Base-by-base conservation (phyloP, 2,797 vertebrate genomes). In the Chelmon rostratus region DNA sequence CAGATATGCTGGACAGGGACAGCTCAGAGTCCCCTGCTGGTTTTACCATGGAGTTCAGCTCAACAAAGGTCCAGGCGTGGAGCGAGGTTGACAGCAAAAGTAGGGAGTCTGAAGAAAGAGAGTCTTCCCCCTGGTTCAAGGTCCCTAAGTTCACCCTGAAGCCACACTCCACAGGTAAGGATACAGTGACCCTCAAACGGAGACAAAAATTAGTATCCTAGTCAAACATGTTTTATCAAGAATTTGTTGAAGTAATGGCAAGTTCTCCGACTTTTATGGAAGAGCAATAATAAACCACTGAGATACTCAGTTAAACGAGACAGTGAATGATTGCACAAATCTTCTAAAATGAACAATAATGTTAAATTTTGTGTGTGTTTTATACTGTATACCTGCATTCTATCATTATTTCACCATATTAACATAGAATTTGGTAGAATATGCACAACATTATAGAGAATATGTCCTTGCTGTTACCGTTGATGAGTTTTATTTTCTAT, bases 71-170 rank as follows among this genome's bases (percentile, higher is more conserved):
- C 52, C 91, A 89, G 56, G 58, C 86, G 9, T 94, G 93, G 83
- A 90, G 88, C 0, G 81, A 93, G 59, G 58, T 72, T 35, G 90
- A 93, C 49, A 80, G 79, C 62, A 86, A 78, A 74, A 81, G 65
- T 59, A 69, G 52, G 23, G 84, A 87, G n/a, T 46, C 73, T 63
- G 91, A 94, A 47, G 78, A 90, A 3, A 94, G 84, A 70, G 95
- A 96, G 71, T 93, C 94, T 68, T 91, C 95, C 4, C 74, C 94
- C 18, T 96, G 94, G 89, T 97, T 97, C 83, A 96, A 95, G 76
- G 93, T 97, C 71, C 96, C 96, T 0, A 96, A 96, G 66, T 88
- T 97, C 86, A 93, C 84, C 23, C 90, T 98, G 59, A 96, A 95
- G 78, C 95, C 96, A 63, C 96, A 96, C 66, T 79, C 93, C n/a